Base-by-base conservation (phyloP, 2,888 invertebrate genomes). In the Sceliomorpha sp. region DNA sequence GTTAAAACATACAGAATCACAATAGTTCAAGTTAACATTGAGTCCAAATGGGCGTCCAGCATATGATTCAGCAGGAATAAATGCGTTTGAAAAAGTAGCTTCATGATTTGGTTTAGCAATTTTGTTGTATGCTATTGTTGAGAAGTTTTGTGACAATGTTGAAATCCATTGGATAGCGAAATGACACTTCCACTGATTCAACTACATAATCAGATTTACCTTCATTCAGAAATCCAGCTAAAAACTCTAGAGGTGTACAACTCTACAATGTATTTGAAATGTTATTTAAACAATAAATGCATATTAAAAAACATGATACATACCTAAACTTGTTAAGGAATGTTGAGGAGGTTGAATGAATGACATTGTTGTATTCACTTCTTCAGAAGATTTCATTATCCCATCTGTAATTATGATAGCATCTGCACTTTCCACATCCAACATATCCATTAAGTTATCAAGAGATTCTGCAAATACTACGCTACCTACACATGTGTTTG, bases 151-250 rank as follows among this genome's bases (percentile, higher is more conserved):
- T 98, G 90, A 96, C 96, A 89, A 97, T 99, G 76, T 94, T 97
- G 90, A 97, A 99, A 89, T 99, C 99, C 95, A 98, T 96, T 5
- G 99, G 98, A 87, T 99, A 99, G 78, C 98, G 94, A 93, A 99
- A 98, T 0, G 99, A 98, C 0, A 98, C 98, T 82, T 99, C 99
- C 85, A 99, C 91, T 3, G 95, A 94, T 86, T 99, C 98, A 13
- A 99, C 92, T 14, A 95, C 89, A 84, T 98, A 98, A 77, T 98
- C 97, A 77, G 94, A 93, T 62, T 93, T 91, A 40, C 98, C 99
- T 85, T 96, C 96, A 91, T 99, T 99, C 51, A 93, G 92, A 89
- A 99, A 98, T 13, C 99, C 98, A 69, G 99, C 96, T 0, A 99
- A 90, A 89, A 98, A 96, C 88, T 98, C 97, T 0, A 98, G 98